phyloP scores from a whole-genome alignment of 53 echinoderm and acorn worm species.

The Astropecten irregularis region DNA sequence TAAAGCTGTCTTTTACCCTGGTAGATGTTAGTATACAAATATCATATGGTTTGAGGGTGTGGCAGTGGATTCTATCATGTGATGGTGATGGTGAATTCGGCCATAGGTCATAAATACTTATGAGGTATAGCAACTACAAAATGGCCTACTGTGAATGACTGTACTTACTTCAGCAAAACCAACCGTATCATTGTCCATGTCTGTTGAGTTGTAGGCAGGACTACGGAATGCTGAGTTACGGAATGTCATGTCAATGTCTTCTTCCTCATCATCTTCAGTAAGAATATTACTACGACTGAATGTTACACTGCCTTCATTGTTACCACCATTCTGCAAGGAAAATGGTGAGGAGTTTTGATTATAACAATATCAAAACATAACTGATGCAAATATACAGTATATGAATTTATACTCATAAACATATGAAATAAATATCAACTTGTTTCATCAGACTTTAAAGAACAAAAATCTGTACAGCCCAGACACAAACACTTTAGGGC shows the following conservation, averaged over 20 bases:
- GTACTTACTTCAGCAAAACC: constrained; percentile 36
- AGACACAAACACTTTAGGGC: too few species aligned
- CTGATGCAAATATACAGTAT: too few species aligned
- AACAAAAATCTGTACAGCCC: too few species aligned
- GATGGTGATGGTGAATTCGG: background rate
- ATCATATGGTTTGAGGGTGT: too few species aligned
- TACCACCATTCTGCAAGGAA: background rate
- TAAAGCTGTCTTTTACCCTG: too few species aligned
- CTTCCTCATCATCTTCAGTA: constrained; percentile 10
- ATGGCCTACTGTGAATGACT: background rate
- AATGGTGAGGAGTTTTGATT: background rate
- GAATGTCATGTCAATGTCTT: background rate
- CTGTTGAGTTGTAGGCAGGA: background rate
- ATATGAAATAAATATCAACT: too few species aligned
- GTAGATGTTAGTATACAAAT: too few species aligned
- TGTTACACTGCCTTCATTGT: constrained; percentile 15
- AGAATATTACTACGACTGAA: constrained; percentile 22
- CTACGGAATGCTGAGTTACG: constrained; percentile 2
- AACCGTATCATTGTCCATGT: constrained; percentile 30
- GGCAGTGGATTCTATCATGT: background rate
- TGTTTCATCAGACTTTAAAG: too few species aligned
- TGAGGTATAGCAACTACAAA: background rate
- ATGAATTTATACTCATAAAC: too few species aligned
- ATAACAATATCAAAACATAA: background rate
- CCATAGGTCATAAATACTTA: too few species aligned